Evolutionary conservation across 2,797 vertebrate species (phyloP).

Genomic region (Saxicola maurus): DNA sequence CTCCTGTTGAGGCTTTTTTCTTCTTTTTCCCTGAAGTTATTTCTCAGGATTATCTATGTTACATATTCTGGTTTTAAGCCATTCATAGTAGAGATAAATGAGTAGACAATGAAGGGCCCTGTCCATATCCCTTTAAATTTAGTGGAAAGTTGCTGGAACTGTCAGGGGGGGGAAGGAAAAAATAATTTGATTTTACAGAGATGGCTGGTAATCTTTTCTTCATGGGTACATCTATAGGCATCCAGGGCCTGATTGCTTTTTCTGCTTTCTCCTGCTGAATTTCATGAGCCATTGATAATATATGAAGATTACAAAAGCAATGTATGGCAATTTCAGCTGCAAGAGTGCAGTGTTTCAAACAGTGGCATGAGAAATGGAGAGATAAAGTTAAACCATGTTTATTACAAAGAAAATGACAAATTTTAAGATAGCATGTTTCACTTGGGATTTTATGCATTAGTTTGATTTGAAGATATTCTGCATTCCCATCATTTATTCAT

Average conservation of each 20-base stretch:
- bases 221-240: neutral
- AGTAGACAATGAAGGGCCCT: neutral
- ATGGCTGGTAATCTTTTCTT: neutral
- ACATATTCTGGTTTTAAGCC: neutral
- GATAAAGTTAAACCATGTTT: neutral
- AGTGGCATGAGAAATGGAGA: neutral
- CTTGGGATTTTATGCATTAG: constrained; percentile 13
- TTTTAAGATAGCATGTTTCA: neutral
- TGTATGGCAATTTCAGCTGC: constrained; percentile 2
- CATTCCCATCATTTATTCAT: constrained; percentile 31
- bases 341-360: neutral
- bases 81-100: neutral
- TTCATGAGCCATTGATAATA: constrained; percentile 35
- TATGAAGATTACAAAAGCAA: constrained; percentile 9
- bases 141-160: neutral
- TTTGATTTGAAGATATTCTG: constrained; percentile 25
- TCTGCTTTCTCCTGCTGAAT: neutral
- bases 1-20: neutral
- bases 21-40: neutral
- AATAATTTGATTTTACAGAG: neutral
- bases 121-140: neutral
- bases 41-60: neutral
- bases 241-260: neutral
- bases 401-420: constrained; percentile 18
- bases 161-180: neutral